A percentile compares a stretch with the other conserved stretches of the same genome.
These are phyloP conservation scores for Neodiprion virginianus DNA, from an alignment of 1,140 invertebrate species.

Conservation along the genomic window DNA sequence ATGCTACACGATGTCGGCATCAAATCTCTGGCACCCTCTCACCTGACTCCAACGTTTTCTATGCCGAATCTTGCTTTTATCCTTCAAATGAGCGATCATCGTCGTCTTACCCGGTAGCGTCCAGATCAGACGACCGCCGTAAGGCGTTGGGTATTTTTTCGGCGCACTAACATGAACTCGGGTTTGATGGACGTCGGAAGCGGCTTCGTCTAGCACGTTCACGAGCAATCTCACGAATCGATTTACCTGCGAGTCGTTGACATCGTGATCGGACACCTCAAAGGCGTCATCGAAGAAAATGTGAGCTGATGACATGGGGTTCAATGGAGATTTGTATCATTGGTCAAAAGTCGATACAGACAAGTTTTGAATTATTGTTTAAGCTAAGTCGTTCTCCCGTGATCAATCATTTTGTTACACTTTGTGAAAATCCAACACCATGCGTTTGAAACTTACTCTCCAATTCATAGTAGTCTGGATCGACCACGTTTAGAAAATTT, in stretches of 20 bases:
- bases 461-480: slow-evolving; percentile 67
- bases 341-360: too few species aligned
- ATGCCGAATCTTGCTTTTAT: slow-evolving; percentile 87
- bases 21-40: too few species aligned
- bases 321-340: too few species aligned
- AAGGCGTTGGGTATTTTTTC: slow-evolving; percentile 82
- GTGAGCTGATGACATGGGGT: slow-evolving; percentile 70
- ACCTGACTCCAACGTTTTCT: slow-evolving; percentile 39
- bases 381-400: too few species aligned
- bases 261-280: slow-evolving; percentile 71
- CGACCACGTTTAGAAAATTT: slow-evolving; percentile 59
- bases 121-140: slow-evolving; percentile 87
- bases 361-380: too few species aligned
- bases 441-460: slow-evolving; percentile 71
- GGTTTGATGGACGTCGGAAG: slow-evolving; percentile 75
- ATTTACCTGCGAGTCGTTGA: slow-evolving; percentile 80
- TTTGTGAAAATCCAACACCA: too few species aligned
- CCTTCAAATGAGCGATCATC: slow-evolving; percentile 87
- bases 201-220: slow-evolving; percentile 78
- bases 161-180: slow-evolving; percentile 75
- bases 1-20: too few species aligned
- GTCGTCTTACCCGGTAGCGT: slow-evolving; percentile 85
- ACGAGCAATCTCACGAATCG: slow-evolving; percentile 82
- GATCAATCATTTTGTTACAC: too few species aligned
- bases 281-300: slow-evolving; percentile 95